phyloP scores from a whole-genome alignment of 2,888 invertebrate species.

The Chromoteleia sp. region DNA sequence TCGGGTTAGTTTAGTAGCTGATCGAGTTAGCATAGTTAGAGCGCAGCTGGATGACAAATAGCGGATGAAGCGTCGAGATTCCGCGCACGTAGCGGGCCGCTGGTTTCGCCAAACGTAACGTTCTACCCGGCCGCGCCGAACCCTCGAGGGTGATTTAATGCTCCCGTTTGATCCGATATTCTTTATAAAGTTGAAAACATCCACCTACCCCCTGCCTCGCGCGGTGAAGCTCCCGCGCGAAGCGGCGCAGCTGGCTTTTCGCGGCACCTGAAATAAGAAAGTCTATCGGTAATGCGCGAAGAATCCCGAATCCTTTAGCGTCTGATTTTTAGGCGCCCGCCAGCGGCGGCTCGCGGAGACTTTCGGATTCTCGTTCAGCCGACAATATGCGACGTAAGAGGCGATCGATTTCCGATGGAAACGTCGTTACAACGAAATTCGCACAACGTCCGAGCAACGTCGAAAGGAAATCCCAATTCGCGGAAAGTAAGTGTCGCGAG shows the following conservation, averaged over 20 bases:
- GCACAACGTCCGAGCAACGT: too few species aligned
- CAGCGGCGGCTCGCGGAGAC: constrained; percentile 26
- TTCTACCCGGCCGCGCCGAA: constrained; percentile 63
- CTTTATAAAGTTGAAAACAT: constrained; percentile 78
- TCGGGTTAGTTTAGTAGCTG: constrained; percentile 77
- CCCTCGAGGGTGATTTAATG: constrained; percentile 79
- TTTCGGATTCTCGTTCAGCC: constrained; percentile 61
- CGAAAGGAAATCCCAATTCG: too few species aligned
- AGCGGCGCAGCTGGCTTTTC: constrained; percentile 57
- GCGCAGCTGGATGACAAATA: constrained; percentile 79
- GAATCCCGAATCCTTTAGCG: constrained; percentile 65
- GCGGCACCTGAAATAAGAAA: constrained; percentile 67
- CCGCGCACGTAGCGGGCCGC: constrained; percentile 76
- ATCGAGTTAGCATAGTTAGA: constrained; percentile 79
- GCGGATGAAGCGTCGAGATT: constrained; percentile 79
- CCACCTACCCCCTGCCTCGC: constrained; percentile 50
- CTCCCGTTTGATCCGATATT: constrained; percentile 80
- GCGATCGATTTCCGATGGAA: constrained; percentile 58
- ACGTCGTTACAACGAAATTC: constrained; percentile 49
- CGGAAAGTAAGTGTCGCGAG: constrained; percentile 32
- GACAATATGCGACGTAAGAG: constrained; percentile 44
- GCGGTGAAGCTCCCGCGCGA: constrained; percentile 16
- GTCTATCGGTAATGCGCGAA: constrained; percentile 61
- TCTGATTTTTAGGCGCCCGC: constrained; percentile 48
- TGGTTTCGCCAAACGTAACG: constrained; percentile 72